Base-by-base conservation (phyloP, 2,797 vertebrate genomes). In the Anguilla obscura region DNA sequence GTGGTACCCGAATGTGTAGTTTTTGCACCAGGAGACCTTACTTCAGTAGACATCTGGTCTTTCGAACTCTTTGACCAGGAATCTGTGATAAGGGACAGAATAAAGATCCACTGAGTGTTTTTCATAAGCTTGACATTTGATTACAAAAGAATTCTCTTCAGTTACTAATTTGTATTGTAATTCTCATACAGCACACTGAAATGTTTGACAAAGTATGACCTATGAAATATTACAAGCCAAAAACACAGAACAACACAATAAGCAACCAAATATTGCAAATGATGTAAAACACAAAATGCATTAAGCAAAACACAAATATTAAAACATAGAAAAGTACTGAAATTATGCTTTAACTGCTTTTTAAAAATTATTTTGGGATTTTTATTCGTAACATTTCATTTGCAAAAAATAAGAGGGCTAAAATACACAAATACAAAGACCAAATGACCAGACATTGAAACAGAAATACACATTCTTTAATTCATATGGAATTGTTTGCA, bases 11-110 rank as follows among this genome's bases (percentile, higher is more conserved):
- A 50, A 10, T 24, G 79, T 0, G 21, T 48, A 21, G 40, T n/a
- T 45, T 45, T 5, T n/a, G 18, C 40, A 48, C 40, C 21, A 6
- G 79, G 40, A 48, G 79, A 48, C 45, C 7, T 48, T 10, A 3
- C 79, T 50, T 82, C 45, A 9, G 40, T 0, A 24, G 21, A n/a
- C 4, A 14, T 79, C 71, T 0, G 71, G 18, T 18, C 24, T 3
- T 82, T 45, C n/a, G 79, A 82, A 82, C 45, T 48, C 45, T 82
- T 82, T 9, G 79, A 82, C 40, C 40, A 82, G 79, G 79, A 82
- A 50, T 33, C 79, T 82, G 40, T 18, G 45, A 45, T 18, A 1
- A 79, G 16, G 21, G 45, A 10, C 5, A 82, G 7, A 50, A 50
- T 6, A 82, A 21, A 50, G 14, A 45, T 45, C 74, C 4, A 76